Evolutionary conservation across 2,113 vertebrate genomes (phyloP), one percentile per base, ranked within the genome.

Genomic region (Grallaria varia): DNA sequence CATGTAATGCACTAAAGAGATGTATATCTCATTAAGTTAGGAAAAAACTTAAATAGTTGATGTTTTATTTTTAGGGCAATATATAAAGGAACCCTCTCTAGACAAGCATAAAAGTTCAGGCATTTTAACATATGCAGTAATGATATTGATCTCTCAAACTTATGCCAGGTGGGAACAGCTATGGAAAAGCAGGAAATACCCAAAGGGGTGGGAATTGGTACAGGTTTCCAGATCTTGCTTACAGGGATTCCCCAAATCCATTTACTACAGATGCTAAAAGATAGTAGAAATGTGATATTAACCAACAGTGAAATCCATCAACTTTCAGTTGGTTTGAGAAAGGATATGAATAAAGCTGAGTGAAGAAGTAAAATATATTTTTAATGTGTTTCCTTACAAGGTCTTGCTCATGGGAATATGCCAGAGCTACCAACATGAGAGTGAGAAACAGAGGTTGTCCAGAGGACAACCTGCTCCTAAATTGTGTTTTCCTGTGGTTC

Each of bases 1-100:
- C 50, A 85, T 87, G 80, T 95, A 90, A 87, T 94, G 68, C 1
- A 30, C 71, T 95, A 89, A 96, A 94, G 94, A 92, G 83, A 96
- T 93, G 72, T 87, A 58, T 95, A 91, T 79, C 86, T 96, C 86
- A 97, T 97, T 97, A 97, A 97, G 64, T 87, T 90, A 95, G 79
- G 77, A 89, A 84, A 95, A n/a, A 95, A 79, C 44, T 90, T 84
- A 95, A 95, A 93, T 87, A 80, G 95, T 84, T 96, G 86, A 72
- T 96, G 79, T 63, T 94, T 97, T 88, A 91, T 87, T 82, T 97
- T 93, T 42, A 85, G 68, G 71, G 60, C 63, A 97, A 92, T 97
- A 96, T 95, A 95, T 96, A 75, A 97, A 94, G 25, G 12, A 27
- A 89, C 71, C 49, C 68, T 93, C 55, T 94, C 91, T 74, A 95